These are phyloP conservation scores for Poeciliopsis gracilis DNA, from an alignment of 2,797 vertebrate species.

Conservation along the genomic window DNA sequence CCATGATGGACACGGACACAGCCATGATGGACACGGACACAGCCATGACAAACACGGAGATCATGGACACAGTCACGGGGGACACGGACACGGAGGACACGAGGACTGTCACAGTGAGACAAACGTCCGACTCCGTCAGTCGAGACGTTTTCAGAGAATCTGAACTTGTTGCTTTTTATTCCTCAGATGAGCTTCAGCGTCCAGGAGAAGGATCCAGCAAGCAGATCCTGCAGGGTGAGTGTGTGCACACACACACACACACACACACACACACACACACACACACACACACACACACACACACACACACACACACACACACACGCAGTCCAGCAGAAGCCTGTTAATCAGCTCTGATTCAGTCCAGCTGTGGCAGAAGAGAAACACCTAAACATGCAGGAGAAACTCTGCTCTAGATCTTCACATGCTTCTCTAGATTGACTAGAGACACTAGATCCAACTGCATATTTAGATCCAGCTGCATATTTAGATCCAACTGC, in stretches of 20 bases:
- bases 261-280: too few species aligned
- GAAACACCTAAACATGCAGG: too few species aligned
- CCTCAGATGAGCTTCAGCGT: slow-evolving; percentile 82
- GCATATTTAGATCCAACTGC: too few species aligned
- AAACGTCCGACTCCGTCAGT: not conserved
- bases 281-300: too few species aligned
- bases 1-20: slow-evolving; percentile 57
- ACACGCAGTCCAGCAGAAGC: too few species aligned
- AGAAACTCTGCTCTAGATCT: too few species aligned
- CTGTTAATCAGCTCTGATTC: too few species aligned
- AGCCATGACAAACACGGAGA: slow-evolving; percentile 67
- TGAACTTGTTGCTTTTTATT: not conserved
- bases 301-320: too few species aligned
- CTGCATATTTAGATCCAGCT: too few species aligned
- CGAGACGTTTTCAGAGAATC: not conserved
- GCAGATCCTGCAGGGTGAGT: slow-evolving; percentile 95
- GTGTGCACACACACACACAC: not conserved
- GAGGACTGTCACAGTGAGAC: slow-evolving; percentile 77
- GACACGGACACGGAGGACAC: slow-evolving; percentile 73
- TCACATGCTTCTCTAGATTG: too few species aligned
- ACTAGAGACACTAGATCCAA: too few species aligned
- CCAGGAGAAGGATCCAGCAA: slow-evolving; percentile 86
- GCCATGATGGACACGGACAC: slow-evolving; percentile 62
- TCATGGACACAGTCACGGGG: slow-evolving; percentile 52
- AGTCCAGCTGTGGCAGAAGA: too few species aligned